Base-by-base conservation (phyloP, 2,888 invertebrate genomes). In the Cryptophagus acutangulus region DNA sequence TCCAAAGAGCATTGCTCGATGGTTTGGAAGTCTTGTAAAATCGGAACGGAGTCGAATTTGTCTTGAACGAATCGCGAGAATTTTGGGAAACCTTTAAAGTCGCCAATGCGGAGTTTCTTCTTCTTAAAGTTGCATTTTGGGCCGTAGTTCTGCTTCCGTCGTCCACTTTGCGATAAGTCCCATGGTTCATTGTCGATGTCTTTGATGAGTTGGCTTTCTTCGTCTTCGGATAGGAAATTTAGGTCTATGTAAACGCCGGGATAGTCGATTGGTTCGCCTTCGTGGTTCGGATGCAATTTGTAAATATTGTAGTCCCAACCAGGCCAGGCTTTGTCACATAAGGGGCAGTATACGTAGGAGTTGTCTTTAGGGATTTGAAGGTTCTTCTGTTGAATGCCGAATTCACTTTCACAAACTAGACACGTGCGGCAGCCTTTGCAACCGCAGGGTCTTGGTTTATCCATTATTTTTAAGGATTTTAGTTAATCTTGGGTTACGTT, bases 81-180 rank as follows among this genome's bases (percentile, higher is more conserved):
- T 14, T 66, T 64, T 0, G 97, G 97, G 69, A 95, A 90, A 0
- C 99, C 95, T 28, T 75, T 70, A 63, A 96, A 97, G n/a, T 73
- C 68, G 0, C 86, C 89, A 12, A 78, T 54, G 44, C 77, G 81
- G 4, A 95, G 69, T 68, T 90, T 94, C 55, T 81, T 81, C 67
- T 90, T 92, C 65, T 95, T 97, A 66, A 99, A 99, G 70, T 99
- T 99, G 6, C 95, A 93, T 71, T 95, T 96, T 0, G 99, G 99
- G 1, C 99, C 99, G 70, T 83, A 97, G 69, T 99, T 99, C 79
- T 96, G 96, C 67, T 99, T 99, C 41, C 91, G 77, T 37, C 97
- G 76, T 1, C 97, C 97, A 66, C 95, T 96, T 68, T 97, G 97
- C 0, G 97, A 97, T 24, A 76, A 72, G 51, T 85, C 83, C 96